Evolutionary conservation across 2,797 vertebrate species (phyloP), one percentile per base, ranked within the genome.

Genomic region (Coregonus suidteri): DNA sequence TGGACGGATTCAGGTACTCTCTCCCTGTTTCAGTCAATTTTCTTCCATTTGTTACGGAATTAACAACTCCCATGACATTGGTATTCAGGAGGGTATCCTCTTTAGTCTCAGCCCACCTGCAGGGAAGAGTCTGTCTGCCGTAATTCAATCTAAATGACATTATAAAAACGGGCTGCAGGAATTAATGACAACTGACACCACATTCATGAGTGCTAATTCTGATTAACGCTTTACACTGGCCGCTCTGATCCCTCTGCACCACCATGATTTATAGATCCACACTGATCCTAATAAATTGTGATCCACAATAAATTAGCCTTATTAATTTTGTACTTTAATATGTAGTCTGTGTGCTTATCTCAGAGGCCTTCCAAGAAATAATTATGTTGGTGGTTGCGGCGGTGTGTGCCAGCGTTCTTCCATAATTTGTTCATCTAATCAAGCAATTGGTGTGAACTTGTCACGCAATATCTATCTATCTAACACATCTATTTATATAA

Each of bases 221-320:
- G 65, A 87, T 87, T 86, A 89, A 74, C 1, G 34, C 73, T 71
- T 34, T 37, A 20, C 37, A 7, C 72, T 34, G 67, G 41, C 9
- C 41, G 41, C 9, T 47, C 41, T 47, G 41, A 47, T 47, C 83
- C 77, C 31, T 37, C 20, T 51, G 67, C 67, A 56, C 31, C 67
- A 34, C 47, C 34, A 53, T 82, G 77, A 88, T 76, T 83, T 83
- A 85, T 79, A 77, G 81, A 87, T 86, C 78, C 80, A 9, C 78
- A 83, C 81, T 84, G 85, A 87, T 85, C 77, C 67, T 82, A 72
- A 77, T 82, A 75, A 87, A 83, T 88, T 75, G 75, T 77, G 31
- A 4, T 85, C 69, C 71, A 20, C 79, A 76, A 82, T 78, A 35
- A 77, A 82, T 71, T 25, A 64, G 65, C 76, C 77, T 77, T 80